Evolutionary conservation across 2,888 invertebrate genomes (phyloP).

Genomic region (Chydorus sphaericus): DNA sequence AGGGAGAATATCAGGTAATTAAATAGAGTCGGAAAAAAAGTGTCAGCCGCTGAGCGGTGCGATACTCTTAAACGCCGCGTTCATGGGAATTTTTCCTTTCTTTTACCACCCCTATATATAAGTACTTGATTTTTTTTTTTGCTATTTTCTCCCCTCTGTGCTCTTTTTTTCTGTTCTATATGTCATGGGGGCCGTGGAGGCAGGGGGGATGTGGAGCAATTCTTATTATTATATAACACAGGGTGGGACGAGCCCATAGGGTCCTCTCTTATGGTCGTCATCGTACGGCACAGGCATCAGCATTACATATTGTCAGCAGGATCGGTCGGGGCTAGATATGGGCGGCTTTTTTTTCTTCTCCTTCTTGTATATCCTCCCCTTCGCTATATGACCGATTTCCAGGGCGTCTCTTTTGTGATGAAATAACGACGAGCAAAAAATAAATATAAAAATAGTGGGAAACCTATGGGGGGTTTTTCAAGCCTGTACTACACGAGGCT

Average conservation of each 20-base stretch:
- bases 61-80: neutral
- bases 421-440: too few relatives aligned
- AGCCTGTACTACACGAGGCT: neutral
- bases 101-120: too few relatives aligned
- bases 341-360: too few relatives aligned
- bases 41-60: slow-evolving; percentile 1
- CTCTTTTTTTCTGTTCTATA: neutral
- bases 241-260: too few relatives aligned
- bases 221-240: neutral
- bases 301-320: too few relatives aligned
- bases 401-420: too few relatives aligned
- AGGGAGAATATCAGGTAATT: slow-evolving; percentile 1
- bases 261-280: too few relatives aligned
- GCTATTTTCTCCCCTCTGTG: neutral
- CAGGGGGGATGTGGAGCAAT: neutral
- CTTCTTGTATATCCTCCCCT: too few relatives aligned
- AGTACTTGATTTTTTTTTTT: neutral
- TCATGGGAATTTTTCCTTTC: neutral
- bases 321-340: too few relatives aligned
- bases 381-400: too few relatives aligned
- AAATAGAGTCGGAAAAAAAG: neutral
- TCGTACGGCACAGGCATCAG: too few relatives aligned
- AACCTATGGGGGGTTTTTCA: neutral
- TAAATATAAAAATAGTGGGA: too few relatives aligned
- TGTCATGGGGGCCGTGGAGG: neutral